Evolutionary conservation across 2,888 invertebrate species (phyloP), one percentile per base, ranked within the genome.

Genomic region (Dasysyrphus tricinctus): DNA sequence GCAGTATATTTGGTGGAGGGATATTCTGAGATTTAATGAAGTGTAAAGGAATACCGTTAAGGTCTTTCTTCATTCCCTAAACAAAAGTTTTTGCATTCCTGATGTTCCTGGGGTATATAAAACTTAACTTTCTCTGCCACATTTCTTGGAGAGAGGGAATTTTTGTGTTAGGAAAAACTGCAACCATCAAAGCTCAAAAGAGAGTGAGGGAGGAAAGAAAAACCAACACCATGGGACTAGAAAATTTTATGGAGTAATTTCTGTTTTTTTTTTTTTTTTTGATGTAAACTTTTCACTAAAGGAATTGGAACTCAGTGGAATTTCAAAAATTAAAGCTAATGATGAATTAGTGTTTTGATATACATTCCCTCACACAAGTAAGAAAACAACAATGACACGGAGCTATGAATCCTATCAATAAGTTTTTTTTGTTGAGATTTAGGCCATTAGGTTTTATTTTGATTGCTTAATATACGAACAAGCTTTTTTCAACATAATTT

Each of bases 41-140:
- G 70, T 70, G 29, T 11, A 56, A 70, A 56, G 70, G 39, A 54
- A 54, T 54, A 69, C 49, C 51, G 51, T 69, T n/a, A 14, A 34
- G 49, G 34, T 69, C 5, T 14, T 51, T 19, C 19, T 14, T n/a
- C 32, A 47, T 42, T 61, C 34, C 12, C 29, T 14, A 67, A 49
- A 39, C 5, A 51, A 69, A 67, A 67, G 34, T 39, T 70, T 70
- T 56, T 70, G 39, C 70, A 70, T 70, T 70, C 70, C n/a, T 32
- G n/a, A n/a, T n/a, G 7, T 54, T 7, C 14, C 14, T 14, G 29
- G 29, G 8, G 19, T 24, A 19, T 6, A 42, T 1, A 51, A 1
- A 32, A 8, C n/a, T 29, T 8, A 54, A 61, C 19, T 42, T 61
- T 61, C 14, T 42, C 39, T 61, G 14, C 39, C 42, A 61, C 42